Evolutionary conservation across 2,113 vertebrate species (phyloP).

Genomic region (Prolemur simus): DNA sequence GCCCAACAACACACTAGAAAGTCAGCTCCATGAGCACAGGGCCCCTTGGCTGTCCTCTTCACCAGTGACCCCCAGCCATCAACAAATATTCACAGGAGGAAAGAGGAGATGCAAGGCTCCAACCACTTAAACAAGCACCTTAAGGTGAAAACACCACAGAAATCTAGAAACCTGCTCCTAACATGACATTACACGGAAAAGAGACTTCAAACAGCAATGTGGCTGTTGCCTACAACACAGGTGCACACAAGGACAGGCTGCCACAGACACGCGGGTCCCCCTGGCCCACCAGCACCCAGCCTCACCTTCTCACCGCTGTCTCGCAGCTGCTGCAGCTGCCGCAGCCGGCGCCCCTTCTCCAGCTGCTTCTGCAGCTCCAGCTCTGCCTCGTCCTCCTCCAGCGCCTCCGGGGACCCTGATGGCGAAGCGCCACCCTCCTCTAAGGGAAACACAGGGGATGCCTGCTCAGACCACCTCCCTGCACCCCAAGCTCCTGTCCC

Average conservation of each 20-base stretch:
- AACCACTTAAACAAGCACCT: background rate
- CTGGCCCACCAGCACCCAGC: fast-evolving
- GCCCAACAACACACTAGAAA: background rate
- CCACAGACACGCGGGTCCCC: background rate
- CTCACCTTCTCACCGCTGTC: conserved; percentile 89
- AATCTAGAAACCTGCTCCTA: background rate
- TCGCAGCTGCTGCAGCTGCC: conserved; percentile 88
- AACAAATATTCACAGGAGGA: no score
- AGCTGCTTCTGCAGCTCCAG: conserved; percentile 93
- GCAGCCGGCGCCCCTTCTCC: conserved; percentile 91
- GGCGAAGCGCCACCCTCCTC: conserved; percentile 48
- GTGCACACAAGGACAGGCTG: background rate
- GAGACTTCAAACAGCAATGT: fast-evolving
- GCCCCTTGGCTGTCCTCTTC: background rate
- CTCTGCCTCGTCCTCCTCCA: conserved; percentile 93
- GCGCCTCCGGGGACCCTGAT: conserved; percentile 39
- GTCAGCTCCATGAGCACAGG: background rate
- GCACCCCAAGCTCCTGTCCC: background rate
- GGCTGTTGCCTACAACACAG: fast-evolving
- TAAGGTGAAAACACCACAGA: fast-evolving
- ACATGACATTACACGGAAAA: fast-evolving
- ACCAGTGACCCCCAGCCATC: background rate
- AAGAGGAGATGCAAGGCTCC: fast-evolving
- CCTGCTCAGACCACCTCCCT: fast-evolving
- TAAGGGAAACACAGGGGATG: background rate